Evolutionary conservation across 2,797 vertebrate species (phyloP), one percentile per base, ranked within the genome.

Genomic region (Malacoraja senta): DNA sequence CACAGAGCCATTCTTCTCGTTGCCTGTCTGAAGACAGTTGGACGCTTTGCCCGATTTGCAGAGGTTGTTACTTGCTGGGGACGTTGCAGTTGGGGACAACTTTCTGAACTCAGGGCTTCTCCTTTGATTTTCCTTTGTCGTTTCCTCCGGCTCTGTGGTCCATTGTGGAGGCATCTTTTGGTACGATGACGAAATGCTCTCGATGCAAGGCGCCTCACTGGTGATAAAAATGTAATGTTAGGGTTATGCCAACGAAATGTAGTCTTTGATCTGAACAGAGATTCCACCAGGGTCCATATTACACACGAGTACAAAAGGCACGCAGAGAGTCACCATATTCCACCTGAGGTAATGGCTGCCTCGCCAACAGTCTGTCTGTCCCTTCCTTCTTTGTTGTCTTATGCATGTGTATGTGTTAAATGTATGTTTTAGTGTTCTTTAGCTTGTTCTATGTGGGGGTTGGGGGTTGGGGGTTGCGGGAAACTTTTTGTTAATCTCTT

Each of bases 1-100:
- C 0, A 96, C 95, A n/a, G 97, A 97, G 15, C 96, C 95, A 53
- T 58, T 26, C 19, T 29, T 44, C 21, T 26, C 90, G 13, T 44
- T 26, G 38, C 13, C 68, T 29, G 3, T 53, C 90, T 53, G 32
- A 38, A 44, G 65, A 15, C 38, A 91, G 65, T 91, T 3, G 1
- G 10, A 19, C 1, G 12, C 53, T 92, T 19, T 76, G 8, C 38
- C 24, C 26, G 68, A 29, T 53, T 53, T 91, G 12, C 13, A 29
- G 9, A 44, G 13, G 68, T 35, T 29, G 68, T 53, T n/a, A 71
- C 38, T 72, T 26, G 1, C 68, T 15, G 71, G 90, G 26, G 90
- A 74, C 15, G 90, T 8, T n/a, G 38, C 71, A 58, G 90, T 1
- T n/a, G 68, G 90, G 90, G 90, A 53, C 26, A 29, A 15, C 15